phyloP scores from a whole-genome alignment of 2,113 vertebrate species.

The Dryoscopus gambensis region DNA sequence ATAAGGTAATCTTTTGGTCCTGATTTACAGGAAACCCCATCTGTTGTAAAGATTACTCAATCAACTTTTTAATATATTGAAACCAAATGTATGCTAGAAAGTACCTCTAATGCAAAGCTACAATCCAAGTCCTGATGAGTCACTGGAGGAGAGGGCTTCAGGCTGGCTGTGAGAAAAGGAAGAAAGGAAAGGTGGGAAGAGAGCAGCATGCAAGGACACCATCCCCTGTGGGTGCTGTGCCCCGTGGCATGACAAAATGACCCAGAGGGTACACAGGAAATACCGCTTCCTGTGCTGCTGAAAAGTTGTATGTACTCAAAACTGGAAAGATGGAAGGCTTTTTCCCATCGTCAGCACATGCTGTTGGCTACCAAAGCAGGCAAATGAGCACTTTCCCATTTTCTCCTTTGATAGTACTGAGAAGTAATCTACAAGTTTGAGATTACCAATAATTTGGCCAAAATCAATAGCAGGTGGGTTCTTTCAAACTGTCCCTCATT shows the following conservation, averaged over 20 bases:
- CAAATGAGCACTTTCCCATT: background rate
- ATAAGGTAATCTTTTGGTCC: conserved; percentile 26
- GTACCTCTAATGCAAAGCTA: background rate
- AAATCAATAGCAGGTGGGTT: conserved; percentile 56
- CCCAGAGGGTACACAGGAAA: background rate
- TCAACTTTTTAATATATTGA: background rate
- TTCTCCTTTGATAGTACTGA: background rate
- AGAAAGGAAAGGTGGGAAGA: background rate
- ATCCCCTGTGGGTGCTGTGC: background rate
- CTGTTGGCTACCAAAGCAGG: background rate
- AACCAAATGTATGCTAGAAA: conserved; percentile 12
- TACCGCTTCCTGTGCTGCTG: background rate
- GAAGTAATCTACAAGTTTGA: conserved; percentile 36
- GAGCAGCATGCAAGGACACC: accelerated
- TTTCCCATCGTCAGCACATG: background rate
- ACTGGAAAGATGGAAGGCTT: background rate
- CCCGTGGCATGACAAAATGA: background rate
- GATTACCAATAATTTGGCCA: conserved; percentile 22
- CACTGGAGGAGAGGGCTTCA: background rate
- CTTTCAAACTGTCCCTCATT: conserved; percentile 55
- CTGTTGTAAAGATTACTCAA: background rate
- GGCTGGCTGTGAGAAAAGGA: background rate
- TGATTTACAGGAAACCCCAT: conserved; percentile 11
- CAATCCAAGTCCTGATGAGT: background rate
- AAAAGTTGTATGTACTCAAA: background rate